Percentiles rank a stretch among this genome's conserved stretches.
These are phyloP conservation scores for Orgyia antiqua DNA, from an alignment of 2,888 invertebrate species.

Conservation along the genomic window DNA sequence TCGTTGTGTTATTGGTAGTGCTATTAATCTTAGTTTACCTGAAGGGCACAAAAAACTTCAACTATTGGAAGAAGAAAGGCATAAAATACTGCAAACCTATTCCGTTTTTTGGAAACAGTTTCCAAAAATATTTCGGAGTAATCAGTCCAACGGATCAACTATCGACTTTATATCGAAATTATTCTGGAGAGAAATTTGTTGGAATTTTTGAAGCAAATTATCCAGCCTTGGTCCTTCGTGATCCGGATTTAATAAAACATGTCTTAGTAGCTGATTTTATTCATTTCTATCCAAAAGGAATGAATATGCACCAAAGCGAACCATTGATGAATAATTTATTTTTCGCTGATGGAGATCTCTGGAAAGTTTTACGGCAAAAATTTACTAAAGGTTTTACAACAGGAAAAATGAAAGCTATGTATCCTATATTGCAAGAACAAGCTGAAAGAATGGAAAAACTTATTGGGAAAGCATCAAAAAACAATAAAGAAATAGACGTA, in stretches of 20 bases:
- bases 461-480: constrained; percentile 1
- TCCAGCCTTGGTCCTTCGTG: constrained; percentile 27
- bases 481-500: constrained; percentile 19
- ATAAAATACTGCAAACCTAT: constrained; percentile 23
- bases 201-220: constrained; percentile 26
- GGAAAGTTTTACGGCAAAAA: constrained; percentile 37
- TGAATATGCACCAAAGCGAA: constrained; percentile 23
- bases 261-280: constrained; percentile 31
- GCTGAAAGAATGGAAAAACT: constrained; percentile 26
- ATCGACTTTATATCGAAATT: constrained; percentile 20
- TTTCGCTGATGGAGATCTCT: constrained; percentile 35
- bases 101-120: constrained; percentile 22
- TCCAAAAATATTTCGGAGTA: constrained; percentile 11
- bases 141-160: constrained; percentile 22
- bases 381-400: constrained; percentile 35
- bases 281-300: constrained; percentile 29
- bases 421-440: constrained; percentile 32
- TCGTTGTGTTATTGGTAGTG: neutral
- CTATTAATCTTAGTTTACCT: neutral
- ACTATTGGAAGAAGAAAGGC: constrained; percentile 22
- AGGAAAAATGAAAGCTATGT: constrained; percentile 36
- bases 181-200: constrained; percentile 28
- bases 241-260: constrained; percentile 28
- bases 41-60: constrained; percentile 21
- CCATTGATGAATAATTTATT: constrained; percentile 33